These are phyloP conservation scores for Semaprochilodus insignis DNA, from an alignment of 2,797 vertebrate genomes.

Conservation along the genomic window DNA sequence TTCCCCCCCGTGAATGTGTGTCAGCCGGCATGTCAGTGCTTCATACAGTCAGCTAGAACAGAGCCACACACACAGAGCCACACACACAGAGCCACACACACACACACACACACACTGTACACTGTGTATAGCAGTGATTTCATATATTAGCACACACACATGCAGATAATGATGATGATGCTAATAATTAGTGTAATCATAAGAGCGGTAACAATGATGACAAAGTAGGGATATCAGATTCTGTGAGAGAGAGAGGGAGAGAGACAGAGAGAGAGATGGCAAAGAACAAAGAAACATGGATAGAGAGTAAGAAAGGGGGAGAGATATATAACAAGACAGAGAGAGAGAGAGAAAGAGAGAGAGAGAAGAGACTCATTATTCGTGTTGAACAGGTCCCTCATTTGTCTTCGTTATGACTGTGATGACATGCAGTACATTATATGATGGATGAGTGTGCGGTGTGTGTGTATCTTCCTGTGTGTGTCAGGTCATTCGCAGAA, in stretches of 20 bases:
- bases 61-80: too few species aligned
- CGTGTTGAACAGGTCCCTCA: neutral
- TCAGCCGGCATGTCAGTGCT: neutral
- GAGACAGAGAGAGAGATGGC: neutral
- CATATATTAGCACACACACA: neutral
- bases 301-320: neutral
- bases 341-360: too few species aligned
- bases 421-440: neutral
- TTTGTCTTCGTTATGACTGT: neutral
- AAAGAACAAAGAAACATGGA: too few species aligned
- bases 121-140: too few species aligned
- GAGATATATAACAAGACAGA: neutral
- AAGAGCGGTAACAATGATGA: neutral
- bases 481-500: neutral
- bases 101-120: neutral
- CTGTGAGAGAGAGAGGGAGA: neutral
- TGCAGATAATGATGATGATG: constrained; percentile 9
- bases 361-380: constrained; percentile 1
- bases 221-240: neutral
- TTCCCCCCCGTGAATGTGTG: neutral
- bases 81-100: neutral
- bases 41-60: neutral
- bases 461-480: neutral
- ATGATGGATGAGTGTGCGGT: constrained; percentile 12
- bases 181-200: constrained; percentile 8